A percentile compares a stretch with the other conserved stretches of the same genome.
These are phyloP conservation scores for Parotia lawesii DNA, from an alignment of 2,113 vertebrate species.

Conservation along the genomic window DNA sequence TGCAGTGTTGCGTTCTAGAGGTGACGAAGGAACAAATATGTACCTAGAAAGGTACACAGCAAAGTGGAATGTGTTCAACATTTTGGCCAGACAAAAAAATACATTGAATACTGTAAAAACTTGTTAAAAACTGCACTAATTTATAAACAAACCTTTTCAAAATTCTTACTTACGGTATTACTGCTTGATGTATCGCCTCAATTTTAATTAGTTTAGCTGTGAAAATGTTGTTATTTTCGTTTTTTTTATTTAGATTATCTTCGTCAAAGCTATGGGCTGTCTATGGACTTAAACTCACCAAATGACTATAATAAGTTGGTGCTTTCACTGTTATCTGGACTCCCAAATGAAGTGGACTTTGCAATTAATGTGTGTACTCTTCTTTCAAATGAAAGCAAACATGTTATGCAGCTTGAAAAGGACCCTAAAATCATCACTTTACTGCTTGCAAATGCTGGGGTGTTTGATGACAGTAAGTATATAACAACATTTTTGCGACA, in stretches of 20 bases:
- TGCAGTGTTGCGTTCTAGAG: neutral
- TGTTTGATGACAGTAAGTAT: slow-evolving; percentile 96
- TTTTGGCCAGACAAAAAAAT: neutral
- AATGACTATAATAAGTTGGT: slow-evolving; percentile 99
- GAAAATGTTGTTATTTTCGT: neutral
- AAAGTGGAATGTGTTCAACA: neutral
- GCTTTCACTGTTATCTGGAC: slow-evolving; percentile 97
- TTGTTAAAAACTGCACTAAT: neutral
- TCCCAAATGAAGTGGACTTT: slow-evolving; percentile 99
- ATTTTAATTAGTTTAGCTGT: neutral
- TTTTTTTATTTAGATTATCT: slow-evolving; percentile 86
- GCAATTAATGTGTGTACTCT: slow-evolving; percentile 99
- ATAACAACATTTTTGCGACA: neutral
- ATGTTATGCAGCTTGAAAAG: slow-evolving; percentile 98
- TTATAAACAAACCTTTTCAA: neutral
- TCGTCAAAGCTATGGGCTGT: slow-evolving; percentile 98
- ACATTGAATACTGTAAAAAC: neutral
- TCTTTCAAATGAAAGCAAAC: slow-evolving; percentile 98
- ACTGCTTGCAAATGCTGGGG: slow-evolving; percentile 94
- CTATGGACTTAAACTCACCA: slow-evolving; percentile 91
- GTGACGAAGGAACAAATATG: neutral
- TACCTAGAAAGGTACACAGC: neutral
- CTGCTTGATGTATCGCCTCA: neutral
- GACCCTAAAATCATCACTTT: slow-evolving; percentile 98
- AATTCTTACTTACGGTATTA: neutral